phyloP scores from a whole-genome alignment of 2,888 invertebrate species.

The Tetramorium bicarinatum region DNA sequence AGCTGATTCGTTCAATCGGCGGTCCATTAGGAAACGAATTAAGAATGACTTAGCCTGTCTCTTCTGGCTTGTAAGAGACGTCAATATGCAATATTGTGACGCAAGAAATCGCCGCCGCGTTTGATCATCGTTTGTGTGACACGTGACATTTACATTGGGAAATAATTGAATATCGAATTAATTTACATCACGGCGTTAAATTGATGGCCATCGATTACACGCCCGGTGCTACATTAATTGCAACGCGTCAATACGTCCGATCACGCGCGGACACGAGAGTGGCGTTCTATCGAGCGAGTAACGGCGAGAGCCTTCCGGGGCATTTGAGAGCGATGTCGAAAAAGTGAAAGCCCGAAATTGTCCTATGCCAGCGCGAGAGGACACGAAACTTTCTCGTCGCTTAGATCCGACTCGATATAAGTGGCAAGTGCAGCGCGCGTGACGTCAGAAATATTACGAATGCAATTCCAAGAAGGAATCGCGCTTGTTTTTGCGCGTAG shows the following conservation, averaged over 20 bases:
- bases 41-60: background rate
- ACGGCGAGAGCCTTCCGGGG: background rate
- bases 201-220: background rate
- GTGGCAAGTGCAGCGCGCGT: background rate
- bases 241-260: background rate
- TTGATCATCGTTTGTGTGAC: conserved; percentile 12
- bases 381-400: conserved; percentile 4
- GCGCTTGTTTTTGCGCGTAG: conserved; percentile 6
- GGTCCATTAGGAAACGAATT: conserved; percentile 10
- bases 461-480: background rate
- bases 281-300: conserved; percentile 4
- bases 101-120: background rate
- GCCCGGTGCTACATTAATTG: background rate
- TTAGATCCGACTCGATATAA: conserved; percentile 16
- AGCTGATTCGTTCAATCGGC: background rate
- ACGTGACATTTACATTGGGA: conserved; percentile 16
- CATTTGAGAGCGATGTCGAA: conserved; percentile 27
- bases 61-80: background rate
- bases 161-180: background rate
- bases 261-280: background rate
- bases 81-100: background rate
- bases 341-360: conserved; percentile 47
- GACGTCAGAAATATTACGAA: background rate
- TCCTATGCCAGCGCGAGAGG: background rate
- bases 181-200: conserved; percentile 13